Evolutionary conservation across 2,888 invertebrate species (phyloP).

Genomic region (Zele albiditarsus): DNA sequence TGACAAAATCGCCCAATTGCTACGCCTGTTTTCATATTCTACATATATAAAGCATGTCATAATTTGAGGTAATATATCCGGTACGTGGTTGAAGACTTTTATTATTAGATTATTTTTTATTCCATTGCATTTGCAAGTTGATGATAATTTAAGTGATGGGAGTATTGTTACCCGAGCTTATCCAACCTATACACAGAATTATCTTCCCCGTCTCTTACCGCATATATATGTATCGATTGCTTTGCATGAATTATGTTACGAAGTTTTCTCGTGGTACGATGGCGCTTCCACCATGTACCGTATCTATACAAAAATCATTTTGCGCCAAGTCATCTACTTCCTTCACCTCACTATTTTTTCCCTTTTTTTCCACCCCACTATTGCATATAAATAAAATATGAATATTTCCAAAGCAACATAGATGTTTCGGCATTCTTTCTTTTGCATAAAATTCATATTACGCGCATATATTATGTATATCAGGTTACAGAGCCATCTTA

Average conservation of each 20-base stretch:
- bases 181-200: background rate
- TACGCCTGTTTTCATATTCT: background rate
- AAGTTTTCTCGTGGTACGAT: constrained; percentile 6
- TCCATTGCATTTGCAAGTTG: background rate
- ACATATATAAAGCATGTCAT: background rate
- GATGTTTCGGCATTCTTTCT: too few relatives aligned
- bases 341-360: constrained; percentile 10
- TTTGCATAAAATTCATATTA: too few relatives aligned
- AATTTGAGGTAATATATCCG: constrained; percentile 4
- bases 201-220: background rate
- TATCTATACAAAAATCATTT: constrained; percentile 27
- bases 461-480: too few relatives aligned
- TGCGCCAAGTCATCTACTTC: background rate
- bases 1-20: constrained; percentile 42
- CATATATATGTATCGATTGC: constrained; percentile 46
- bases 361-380: background rate
- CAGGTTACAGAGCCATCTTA: too few relatives aligned
- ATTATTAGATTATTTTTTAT: constrained; percentile 8
- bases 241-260: constrained; percentile 46
- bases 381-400: background rate
- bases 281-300: constrained; percentile 48
- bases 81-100: constrained; percentile 12
- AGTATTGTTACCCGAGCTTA: background rate
- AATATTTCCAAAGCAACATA: too few relatives aligned
- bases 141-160: background rate